A percentile compares a stretch with the other conserved stretches of the same genome.
These are phyloP conservation scores for Pangasianodon gigas DNA, from an alignment of 2,113 vertebrate species.

Conservation along the genomic window DNA sequence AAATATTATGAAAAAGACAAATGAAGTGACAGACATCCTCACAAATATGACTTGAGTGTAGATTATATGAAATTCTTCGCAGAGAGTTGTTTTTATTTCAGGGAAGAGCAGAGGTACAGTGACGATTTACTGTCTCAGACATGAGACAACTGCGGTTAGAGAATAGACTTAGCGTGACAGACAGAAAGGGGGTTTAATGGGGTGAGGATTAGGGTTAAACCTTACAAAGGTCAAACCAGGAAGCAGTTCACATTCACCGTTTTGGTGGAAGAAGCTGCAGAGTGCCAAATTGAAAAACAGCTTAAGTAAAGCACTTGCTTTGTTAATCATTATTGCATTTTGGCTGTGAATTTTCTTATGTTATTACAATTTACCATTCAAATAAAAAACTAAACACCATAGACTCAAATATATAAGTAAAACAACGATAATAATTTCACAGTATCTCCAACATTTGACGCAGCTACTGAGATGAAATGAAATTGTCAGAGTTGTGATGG, in stretches of 20 bases:
- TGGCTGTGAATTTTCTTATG: not conserved
- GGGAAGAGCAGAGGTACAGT: not conserved
- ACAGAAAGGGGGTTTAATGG: conserved; percentile 70
- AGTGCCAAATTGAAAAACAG: not conserved
- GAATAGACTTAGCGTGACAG: conserved; percentile 61
- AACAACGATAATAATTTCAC: not conserved
- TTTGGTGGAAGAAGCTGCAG: conserved; percentile 5
- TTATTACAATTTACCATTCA: not conserved
- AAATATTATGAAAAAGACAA: conserved; percentile 41
- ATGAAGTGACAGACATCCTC: conserved; percentile 12
- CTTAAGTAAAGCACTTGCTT: not conserved
- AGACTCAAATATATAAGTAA: not conserved
- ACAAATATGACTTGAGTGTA: conserved; percentile 7
- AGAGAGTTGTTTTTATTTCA: not conserved
- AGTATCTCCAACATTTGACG: not conserved
- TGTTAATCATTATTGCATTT: not conserved
- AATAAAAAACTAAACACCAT: not conserved
- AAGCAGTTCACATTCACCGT: conserved; percentile 60
- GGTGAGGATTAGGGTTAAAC: conserved; percentile 71
- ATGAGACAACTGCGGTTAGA: conserved; percentile 52
- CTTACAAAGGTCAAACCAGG: conserved; percentile 66
- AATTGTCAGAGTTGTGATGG: not conserved
- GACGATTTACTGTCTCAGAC: conserved; percentile 7
- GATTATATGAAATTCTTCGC: not conserved
- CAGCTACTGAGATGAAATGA: not conserved